Conservation (phyloP, 2,888 invertebrate species). For the Euplagia quadripunctaria region DNA sequence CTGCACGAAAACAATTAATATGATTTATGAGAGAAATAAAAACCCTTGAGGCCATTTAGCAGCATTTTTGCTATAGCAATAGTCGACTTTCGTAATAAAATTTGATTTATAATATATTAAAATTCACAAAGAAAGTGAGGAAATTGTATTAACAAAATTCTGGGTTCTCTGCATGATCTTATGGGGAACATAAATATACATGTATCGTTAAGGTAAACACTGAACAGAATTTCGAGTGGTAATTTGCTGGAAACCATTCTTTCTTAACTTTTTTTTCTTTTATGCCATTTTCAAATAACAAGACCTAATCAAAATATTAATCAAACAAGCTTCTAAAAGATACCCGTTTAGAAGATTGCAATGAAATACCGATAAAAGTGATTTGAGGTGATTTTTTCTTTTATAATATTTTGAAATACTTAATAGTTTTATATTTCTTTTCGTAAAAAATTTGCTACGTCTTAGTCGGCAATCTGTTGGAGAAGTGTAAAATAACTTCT, state of each 20-base stretch:
- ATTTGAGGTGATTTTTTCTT: too few relatives aligned
- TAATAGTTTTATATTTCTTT: too few relatives aligned
- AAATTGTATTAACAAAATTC: constrained; percentile 32
- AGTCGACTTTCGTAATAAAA: constrained; percentile 75
- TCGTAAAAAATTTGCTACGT: too few relatives aligned
- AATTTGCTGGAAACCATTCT: not conserved
- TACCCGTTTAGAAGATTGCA: too few relatives aligned
- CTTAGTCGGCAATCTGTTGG: not conserved
- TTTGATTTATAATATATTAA: constrained; percentile 73
- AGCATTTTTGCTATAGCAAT: constrained; percentile 78
- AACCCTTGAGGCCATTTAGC: constrained; percentile 78
- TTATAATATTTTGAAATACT: too few relatives aligned
- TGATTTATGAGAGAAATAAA: constrained; percentile 83
- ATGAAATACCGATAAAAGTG: too few relatives aligned
- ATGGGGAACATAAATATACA: not conserved
- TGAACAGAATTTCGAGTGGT: not conserved
- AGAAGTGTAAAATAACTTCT: not conserved
- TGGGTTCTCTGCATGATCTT: constrained; percentile 15
- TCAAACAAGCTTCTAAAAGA: too few relatives aligned
- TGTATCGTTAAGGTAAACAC: not conserved
- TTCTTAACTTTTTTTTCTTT: too few relatives aligned
- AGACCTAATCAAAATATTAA: too few relatives aligned
- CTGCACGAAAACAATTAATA: constrained; percentile 80
- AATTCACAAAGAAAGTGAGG: constrained; percentile 58
- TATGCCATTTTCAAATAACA: too few relatives aligned